phyloP scores from a whole-genome alignment of 2,888 invertebrate species.

The Apodemia mormo region DNA sequence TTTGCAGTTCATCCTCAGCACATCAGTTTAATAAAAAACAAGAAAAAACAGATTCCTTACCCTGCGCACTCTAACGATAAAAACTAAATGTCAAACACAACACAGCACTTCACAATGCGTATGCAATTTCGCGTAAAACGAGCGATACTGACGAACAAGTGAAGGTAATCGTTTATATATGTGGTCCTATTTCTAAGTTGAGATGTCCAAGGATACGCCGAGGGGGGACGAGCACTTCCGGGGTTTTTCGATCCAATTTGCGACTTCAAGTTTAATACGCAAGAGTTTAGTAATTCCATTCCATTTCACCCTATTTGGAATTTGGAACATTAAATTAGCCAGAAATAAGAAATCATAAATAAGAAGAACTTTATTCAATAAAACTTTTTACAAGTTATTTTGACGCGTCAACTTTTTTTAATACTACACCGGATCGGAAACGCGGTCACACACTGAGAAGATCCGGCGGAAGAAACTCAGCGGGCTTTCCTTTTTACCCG shows the following conservation, averaged over 20 bases:
- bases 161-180: conserved; percentile 49
- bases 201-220: conserved; percentile 34
- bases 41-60: conserved; percentile 22
- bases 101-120: conserved; percentile 31
- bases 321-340: no score
- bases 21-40: conserved; percentile 20
- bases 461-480: no score
- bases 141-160: conserved; percentile 34
- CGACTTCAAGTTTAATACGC: conserved; percentile 2
- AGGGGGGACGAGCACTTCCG: conserved; percentile 37
- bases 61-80: conserved; percentile 7
- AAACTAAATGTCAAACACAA: conserved; percentile 23
- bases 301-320: no score
- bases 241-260: conserved; percentile 35
- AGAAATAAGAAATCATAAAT: no score
- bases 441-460: no score
- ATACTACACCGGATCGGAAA: no score
- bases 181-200: conserved; percentile 49
- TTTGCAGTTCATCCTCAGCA: neutral
- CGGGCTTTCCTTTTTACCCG: no score
- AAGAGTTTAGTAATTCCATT: no score
- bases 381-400: no score
- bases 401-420: no score
- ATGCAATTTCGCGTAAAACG: conserved; percentile 22
- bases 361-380: no score